These are phyloP conservation scores for Sebastes flavidus DNA, from an alignment of 2,797 vertebrate species.

Conservation along the genomic window DNA sequence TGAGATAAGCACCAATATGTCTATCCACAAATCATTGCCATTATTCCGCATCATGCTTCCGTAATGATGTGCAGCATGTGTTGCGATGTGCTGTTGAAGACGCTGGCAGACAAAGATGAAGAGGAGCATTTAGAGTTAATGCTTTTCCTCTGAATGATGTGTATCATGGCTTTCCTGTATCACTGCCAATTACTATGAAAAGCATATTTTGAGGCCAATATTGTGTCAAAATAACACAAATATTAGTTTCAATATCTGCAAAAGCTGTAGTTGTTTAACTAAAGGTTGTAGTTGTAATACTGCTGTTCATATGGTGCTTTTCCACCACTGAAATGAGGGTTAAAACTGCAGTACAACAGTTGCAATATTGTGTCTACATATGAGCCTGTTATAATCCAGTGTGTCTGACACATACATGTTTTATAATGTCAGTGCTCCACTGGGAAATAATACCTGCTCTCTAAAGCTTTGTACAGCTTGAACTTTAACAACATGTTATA, in stretches of 20 bases:
- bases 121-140: not conserved
- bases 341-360: not conserved
- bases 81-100: not conserved
- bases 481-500: constrained; percentile 48
- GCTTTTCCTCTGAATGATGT: not conserved
- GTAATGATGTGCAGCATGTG: constrained; percentile 20
- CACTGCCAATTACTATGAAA: not conserved
- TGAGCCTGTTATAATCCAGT: constrained; percentile 20
- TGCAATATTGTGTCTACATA: constrained; percentile 5
- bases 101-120: constrained; percentile 2
- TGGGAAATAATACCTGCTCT: constrained; percentile 71
- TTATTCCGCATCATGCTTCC: constrained; percentile 11
- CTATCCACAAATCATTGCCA: constrained; percentile 14
- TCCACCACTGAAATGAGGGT: not conserved
- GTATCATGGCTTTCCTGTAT: not conserved
- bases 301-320: not conserved
- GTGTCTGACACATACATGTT: constrained; percentile 31
- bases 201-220: not conserved
- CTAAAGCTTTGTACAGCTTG: constrained; percentile 51
- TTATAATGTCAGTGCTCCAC: constrained; percentile 31
- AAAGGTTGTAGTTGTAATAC: not conserved
- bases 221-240: not conserved
- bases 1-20: constrained; percentile 18
- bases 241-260: not conserved
- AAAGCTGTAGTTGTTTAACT: not conserved